Percentiles rank a stretch among this genome's conserved stretches.
Evolutionary conservation across 2,797 vertebrate species (phyloP).

Genomic region (Halcyon leucocephala): DNA sequence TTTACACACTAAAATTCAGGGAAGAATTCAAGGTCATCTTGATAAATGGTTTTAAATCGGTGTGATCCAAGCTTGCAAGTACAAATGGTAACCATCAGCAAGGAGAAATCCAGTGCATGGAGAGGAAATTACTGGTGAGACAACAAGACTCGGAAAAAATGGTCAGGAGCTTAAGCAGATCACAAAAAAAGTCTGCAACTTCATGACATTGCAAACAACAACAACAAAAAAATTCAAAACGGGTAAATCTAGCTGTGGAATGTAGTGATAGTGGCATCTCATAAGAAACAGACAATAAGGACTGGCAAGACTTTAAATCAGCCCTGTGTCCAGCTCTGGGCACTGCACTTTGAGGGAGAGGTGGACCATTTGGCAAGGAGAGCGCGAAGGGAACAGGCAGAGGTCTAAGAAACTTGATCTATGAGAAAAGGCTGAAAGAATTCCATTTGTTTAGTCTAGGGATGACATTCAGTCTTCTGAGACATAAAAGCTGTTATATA

Average conservation of each 20-base stretch:
- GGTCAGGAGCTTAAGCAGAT: not conserved
- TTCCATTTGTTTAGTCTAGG: conserved; percentile 67
- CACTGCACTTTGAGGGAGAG: not conserved
- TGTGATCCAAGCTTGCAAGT: not conserved
- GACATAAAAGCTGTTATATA: conserved; percentile 24
- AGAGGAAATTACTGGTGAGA: not conserved
- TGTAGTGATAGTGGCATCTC: not conserved
- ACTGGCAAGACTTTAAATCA: not conserved
- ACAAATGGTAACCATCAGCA: not conserved
- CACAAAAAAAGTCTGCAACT: not conserved
- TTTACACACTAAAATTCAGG: not conserved
- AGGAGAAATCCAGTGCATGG: not conserved
- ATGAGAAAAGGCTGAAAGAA: conserved; percentile 57
- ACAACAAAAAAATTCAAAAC: not conserved
- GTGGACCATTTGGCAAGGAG: not conserved
- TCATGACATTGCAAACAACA: not conserved
- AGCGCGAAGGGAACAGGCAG: conserved; percentile 14
- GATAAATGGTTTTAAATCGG: not conserved
- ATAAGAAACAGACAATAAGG: not conserved
- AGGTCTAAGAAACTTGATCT: conserved; percentile 45
- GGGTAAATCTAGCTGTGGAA: not conserved
- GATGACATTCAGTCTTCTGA: conserved; percentile 52
- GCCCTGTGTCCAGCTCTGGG: not conserved
- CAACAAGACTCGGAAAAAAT: not conserved
- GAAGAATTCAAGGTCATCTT: not conserved